A percentile compares a stretch with the other conserved stretches of the same genome.
phyloP scores from a whole-genome alignment of 2,113 vertebrate genomes.

The Turdus rufiventris region DNA sequence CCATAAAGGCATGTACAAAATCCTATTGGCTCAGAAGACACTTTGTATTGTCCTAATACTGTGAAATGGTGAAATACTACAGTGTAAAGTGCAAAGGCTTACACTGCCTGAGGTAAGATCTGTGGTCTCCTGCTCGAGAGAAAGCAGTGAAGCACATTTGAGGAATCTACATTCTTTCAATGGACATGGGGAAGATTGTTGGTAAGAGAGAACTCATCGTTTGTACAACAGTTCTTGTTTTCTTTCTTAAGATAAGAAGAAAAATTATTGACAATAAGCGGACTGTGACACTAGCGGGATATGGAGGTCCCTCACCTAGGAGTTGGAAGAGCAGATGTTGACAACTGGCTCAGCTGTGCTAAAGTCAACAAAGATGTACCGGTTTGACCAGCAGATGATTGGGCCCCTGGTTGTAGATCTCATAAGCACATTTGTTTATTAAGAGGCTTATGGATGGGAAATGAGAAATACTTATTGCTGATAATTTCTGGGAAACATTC shows the following conservation, averaged over 20 bases:
- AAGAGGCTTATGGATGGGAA: conserved; percentile 56
- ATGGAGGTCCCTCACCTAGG: not conserved
- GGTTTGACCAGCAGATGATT: conserved; percentile 14
- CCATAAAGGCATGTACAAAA: not conserved
- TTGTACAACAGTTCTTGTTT: not conserved
- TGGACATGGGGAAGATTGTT: not conserved
- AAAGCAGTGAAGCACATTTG: not conserved
- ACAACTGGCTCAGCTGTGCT: not conserved
- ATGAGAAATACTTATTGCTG: conserved; percentile 47
- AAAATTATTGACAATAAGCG: not conserved
- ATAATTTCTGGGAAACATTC: conserved; percentile 56
- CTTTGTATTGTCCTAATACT: not conserved
- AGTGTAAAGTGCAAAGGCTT: not conserved
- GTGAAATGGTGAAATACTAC: not conserved
- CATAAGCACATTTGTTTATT: conserved; percentile 47
- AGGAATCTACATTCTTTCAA: not conserved
- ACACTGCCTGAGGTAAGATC: not conserved
- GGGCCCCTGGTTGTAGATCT: not conserved
- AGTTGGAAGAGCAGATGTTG: not conserved
- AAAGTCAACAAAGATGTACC: not conserved
- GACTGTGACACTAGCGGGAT: not conserved
- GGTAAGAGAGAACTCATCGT: not conserved
- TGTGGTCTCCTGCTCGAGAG: not conserved
- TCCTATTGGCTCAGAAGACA: not conserved
- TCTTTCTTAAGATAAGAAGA: not conserved